Evolutionary conservation across 92 coral and sea anemone genomes (phyloP).

Genomic region (Pocillopora grandis): DNA sequence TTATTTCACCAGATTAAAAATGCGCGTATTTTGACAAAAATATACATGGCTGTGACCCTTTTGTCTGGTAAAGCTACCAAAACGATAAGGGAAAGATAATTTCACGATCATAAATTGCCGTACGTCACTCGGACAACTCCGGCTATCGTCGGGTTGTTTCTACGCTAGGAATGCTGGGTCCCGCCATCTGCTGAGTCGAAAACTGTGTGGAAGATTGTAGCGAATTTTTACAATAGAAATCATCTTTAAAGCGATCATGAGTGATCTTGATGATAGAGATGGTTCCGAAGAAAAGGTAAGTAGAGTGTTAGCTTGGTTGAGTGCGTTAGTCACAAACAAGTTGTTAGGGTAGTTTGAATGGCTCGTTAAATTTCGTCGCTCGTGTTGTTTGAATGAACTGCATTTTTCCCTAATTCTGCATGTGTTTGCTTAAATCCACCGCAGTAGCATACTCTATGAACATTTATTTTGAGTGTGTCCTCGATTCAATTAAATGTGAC

Average conservation of each 20-base stretch:
- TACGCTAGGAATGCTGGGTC: conserved; percentile 16
- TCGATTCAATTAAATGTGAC: too few relatives aligned
- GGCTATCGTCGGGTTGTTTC: not conserved
- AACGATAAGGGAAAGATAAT: not conserved
- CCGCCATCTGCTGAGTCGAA: conserved; percentile 15
- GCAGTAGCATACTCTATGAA: too few relatives aligned
- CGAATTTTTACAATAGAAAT: not conserved
- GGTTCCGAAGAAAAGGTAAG: conserved; percentile 79
- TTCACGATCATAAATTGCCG: not conserved
- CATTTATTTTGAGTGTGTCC: too few relatives aligned
- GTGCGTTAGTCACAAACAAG: not conserved
- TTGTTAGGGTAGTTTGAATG: not conserved
- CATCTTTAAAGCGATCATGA: conserved; percentile 43
- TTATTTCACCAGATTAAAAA: not conserved
- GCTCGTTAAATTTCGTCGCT: not conserved
- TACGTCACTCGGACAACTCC: not conserved
- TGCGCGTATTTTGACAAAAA: not conserved
- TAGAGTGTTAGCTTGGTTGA: not conserved
- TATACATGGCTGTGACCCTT: not conserved
- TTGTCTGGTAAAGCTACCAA: not conserved
- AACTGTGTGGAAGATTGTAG: too few relatives aligned
- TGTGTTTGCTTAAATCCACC: too few relatives aligned
- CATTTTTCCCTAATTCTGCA: not conserved
- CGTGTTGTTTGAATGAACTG: not conserved
- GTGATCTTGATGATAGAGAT: conserved; percentile 72